These are phyloP conservation scores for Coronaproctus castanopsis DNA, from an alignment of 2,888 invertebrate species.

Conservation along the genomic window DNA sequence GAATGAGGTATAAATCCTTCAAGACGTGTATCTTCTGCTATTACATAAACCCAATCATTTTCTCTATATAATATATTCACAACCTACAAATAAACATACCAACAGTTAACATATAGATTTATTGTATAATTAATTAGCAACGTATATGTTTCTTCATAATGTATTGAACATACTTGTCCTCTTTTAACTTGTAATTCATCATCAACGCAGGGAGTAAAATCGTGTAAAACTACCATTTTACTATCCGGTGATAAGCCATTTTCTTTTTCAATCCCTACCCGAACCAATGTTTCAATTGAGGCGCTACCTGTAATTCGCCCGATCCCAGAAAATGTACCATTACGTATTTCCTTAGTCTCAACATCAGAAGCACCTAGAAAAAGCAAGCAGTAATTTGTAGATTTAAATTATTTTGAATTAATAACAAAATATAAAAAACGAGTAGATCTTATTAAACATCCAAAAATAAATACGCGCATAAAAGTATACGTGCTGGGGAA, in stretches of 20 bases:
- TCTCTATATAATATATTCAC: slow-evolving; percentile 88
- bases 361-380: slow-evolving; percentile 48
- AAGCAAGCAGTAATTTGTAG: background rate
- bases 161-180: slow-evolving; percentile 40
- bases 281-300: slow-evolving; percentile 71
- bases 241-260: slow-evolving; percentile 79
- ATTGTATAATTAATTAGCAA: background rate
- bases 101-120: background rate
- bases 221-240: slow-evolving; percentile 85
- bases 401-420: background rate
- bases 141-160: background rate
- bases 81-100: slow-evolving; percentile 31
- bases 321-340: slow-evolving; percentile 56
- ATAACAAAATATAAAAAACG: background rate
- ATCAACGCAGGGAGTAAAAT: slow-evolving; percentile 86
- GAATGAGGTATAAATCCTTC: slow-evolving; percentile 91
- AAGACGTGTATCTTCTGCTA: slow-evolving; percentile 66
- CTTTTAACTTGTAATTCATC: slow-evolving; percentile 73
- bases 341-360: slow-evolving; percentile 50
- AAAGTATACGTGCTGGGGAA: background rate
- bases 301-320: slow-evolving; percentile 87
- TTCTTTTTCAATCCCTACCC: slow-evolving; percentile 81
- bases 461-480: background rate
- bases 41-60: slow-evolving; percentile 94
- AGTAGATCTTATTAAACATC: background rate